Evolutionary conservation across 2,797 vertebrate species (phyloP).

Genomic region (Centropyge bicolor): DNA sequence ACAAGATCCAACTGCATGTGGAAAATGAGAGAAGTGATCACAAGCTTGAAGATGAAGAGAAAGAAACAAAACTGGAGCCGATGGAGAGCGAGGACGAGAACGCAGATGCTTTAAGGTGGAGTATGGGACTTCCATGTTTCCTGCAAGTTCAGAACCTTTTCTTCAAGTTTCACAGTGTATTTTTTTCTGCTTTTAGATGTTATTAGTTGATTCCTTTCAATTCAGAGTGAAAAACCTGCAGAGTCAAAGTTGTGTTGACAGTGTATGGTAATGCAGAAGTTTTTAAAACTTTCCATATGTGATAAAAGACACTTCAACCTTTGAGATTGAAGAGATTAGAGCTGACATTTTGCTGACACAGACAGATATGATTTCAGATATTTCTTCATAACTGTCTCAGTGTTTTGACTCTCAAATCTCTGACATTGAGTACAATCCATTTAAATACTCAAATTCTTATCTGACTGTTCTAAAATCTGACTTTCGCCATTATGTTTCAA

Average conservation of each 20-base stretch:
- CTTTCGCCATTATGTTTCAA: not conserved
- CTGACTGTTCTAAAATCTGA: not conserved
- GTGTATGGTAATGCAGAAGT: not conserved
- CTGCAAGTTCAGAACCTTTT: too few relatives aligned
- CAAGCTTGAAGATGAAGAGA: constrained; percentile 9
- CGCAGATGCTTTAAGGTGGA: constrained; percentile 54
- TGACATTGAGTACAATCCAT: not conserved
- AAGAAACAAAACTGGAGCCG: not conserved
- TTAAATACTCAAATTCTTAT: not conserved
- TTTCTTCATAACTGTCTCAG: not conserved
- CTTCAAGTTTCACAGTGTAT: not conserved
- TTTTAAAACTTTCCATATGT: not conserved
- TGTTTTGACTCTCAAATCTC: not conserved
- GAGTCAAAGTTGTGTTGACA: not conserved
- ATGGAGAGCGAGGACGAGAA: constrained; percentile 23
- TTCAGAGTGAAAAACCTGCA: not conserved
- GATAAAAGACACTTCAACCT: not conserved
- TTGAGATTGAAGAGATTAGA: not conserved
- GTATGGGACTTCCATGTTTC: not conserved
- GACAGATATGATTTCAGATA: not conserved
- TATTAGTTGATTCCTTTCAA: not conserved
- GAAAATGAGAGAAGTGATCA: constrained; percentile 2
- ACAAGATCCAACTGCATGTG: not conserved
- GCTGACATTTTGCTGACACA: not conserved
- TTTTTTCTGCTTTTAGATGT: not conserved